Evolutionary conservation across 2,113 vertebrate species (phyloP).

Genomic region (Silurus meridionalis): DNA sequence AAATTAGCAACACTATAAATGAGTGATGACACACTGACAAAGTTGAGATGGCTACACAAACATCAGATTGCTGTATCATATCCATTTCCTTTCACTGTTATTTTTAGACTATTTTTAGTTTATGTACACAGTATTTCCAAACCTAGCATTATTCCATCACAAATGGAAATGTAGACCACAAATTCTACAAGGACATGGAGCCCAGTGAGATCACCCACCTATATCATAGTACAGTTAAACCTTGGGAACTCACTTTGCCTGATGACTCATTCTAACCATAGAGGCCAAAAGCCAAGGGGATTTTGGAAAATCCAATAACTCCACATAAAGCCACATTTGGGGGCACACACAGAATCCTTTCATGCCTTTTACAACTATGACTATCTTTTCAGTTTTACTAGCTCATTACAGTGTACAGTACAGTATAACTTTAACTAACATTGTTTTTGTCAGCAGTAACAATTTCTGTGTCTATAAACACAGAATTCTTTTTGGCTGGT

Average conservation of each 20-base stretch:
- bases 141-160: conserved; percentile 18
- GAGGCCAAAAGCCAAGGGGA: conserved; percentile 25
- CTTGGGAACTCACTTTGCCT: conserved; percentile 32
- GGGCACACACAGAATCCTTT: conserved; percentile 5
- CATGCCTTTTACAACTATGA: conserved; percentile 7
- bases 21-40: background rate
- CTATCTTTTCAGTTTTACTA: background rate
- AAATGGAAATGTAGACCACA: conserved; percentile 38
- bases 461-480: background rate
- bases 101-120: conserved; percentile 8
- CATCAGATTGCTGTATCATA: background rate
- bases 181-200: too few species aligned
- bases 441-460: background rate
- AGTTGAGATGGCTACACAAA: background rate
- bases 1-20: conserved; percentile 25
- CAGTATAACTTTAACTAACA: background rate
- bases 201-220: conserved; percentile 27
- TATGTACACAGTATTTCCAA: conserved; percentile 22
- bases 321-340: conserved; percentile 28
- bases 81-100: conserved; percentile 4
- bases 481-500: background rate
- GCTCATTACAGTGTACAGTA: background rate
- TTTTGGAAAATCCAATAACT: conserved; percentile 32
- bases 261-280: conserved; percentile 24
- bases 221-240: conserved; percentile 21